Base-by-base conservation (phyloP, 2,797 vertebrate species). In the Petrocephalus schoutedeni region DNA sequence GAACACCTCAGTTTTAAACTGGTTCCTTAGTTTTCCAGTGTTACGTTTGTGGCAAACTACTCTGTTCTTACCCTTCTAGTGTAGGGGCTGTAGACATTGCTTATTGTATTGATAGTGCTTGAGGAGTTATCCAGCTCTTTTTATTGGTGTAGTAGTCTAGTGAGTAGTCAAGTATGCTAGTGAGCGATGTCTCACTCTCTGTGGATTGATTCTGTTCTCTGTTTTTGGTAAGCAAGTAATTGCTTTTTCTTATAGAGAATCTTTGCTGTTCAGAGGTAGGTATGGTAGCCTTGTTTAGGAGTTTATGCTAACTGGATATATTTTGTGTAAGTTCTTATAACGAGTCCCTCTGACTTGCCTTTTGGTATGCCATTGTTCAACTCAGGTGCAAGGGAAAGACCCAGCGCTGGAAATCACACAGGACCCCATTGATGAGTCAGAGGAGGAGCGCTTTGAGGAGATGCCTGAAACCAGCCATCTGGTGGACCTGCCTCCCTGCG, bases 321-420 rank as follows among this genome's bases (percentile, higher is more conserved):
- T 49, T 45, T 77, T 41, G 71, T 45, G 71, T 77, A 41, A 77
- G 16, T 77, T 77, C 19, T 45, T 45, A 36, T 45, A 45, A 45
- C 5, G 7, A 19, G 71, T 0, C 36, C 1, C 16, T 8, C 71
- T 41, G 8, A 77, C 71, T 41, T 77, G 71, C 71, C 36, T 56
- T 23, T 85, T 58, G 19, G 59, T 21, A 41, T 28, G 4, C 16
- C 21, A 58, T 14, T 88, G 54, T 87, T 28, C 16, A 88, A 90
- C 80, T 82, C 88, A 99, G 98, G 98, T 99, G 90, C 98, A 99
- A 95, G 98, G 98, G 77, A 99, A 99, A 91, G 98, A 99, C 90
- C 98, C 98, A 67, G 97, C 98, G 0, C 94, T 99, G 93, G 98
- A 99, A 96, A 98, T 99, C 93, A 99, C 98, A 0, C 98, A 99